phyloP scores from a whole-genome alignment of 2,888 invertebrate genomes.

The Drosophila nr. fundita region DNA sequence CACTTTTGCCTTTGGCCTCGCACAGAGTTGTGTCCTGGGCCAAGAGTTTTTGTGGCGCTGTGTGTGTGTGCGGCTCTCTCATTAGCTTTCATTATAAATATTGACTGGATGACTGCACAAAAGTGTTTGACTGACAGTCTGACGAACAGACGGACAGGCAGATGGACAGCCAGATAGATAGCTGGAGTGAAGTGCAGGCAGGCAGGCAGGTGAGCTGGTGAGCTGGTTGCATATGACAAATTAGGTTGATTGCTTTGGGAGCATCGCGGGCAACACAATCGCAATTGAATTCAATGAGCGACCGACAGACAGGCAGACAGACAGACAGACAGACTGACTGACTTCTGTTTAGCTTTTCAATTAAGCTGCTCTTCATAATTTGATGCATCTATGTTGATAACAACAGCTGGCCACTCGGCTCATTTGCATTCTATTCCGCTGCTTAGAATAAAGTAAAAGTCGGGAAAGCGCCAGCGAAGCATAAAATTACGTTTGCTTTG shows the following conservation, averaged over 20 bases:
- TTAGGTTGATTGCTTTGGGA: constrained; percentile 80
- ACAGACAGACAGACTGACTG: neutral
- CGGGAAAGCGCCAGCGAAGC: constrained; percentile 41
- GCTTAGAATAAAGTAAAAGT: neutral
- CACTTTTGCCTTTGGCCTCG: constrained; percentile 9
- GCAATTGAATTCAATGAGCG: constrained; percentile 31
- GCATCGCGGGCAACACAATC: constrained; percentile 29
- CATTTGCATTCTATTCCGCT: constrained; percentile 50
- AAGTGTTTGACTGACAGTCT: constrained; percentile 60
- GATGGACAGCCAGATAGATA: constrained; percentile 16
- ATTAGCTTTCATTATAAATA: constrained; percentile 81
- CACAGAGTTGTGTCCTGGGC: constrained; percentile 14
- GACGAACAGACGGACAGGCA: constrained; percentile 27
- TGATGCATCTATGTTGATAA: constrained; percentile 74
- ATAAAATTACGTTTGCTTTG: constrained; percentile 77
- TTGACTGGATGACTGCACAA: constrained; percentile 68
- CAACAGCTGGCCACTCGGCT: constrained; percentile 37
- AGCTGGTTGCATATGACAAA: constrained; percentile 72
- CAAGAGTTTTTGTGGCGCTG: constrained; percentile 19
- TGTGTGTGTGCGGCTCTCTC: constrained; percentile 46
- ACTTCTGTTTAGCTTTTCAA: constrained; percentile 60
- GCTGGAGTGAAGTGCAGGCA: neutral
- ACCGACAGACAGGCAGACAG: neutral
- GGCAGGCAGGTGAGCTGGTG: constrained; percentile 5
- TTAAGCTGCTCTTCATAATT: constrained; percentile 66